phyloP scores from a whole-genome alignment of 2,888 invertebrate species.

The Sycophila texana region DNA sequence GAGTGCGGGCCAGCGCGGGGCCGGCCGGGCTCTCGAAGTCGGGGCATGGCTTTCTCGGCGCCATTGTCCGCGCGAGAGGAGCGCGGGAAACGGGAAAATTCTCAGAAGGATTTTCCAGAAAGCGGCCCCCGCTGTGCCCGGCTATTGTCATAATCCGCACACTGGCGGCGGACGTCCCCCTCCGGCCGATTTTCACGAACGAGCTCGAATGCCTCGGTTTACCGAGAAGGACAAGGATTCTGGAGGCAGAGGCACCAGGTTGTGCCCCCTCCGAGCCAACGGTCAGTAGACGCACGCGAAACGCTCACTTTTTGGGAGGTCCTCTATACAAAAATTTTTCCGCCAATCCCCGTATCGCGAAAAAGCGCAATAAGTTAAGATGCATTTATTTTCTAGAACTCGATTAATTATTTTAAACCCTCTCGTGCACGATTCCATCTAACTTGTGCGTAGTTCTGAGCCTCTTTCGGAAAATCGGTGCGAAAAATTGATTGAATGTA shows the following conservation, averaged over 20 bases:
- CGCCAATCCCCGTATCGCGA: no score
- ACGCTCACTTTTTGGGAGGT: background rate
- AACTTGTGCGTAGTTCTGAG: no score
- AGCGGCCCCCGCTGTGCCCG: conserved; percentile 56
- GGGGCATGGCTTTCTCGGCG: conserved; percentile 38
- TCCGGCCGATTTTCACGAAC: conserved; percentile 33
- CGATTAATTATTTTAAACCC: no score
- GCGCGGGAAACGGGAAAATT: conserved; percentile 65
- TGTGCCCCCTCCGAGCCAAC: background rate
- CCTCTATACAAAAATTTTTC: no score
- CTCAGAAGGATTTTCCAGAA: conserved; percentile 70
- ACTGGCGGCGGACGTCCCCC: conserved; percentile 58
- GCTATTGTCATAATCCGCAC: conserved; percentile 65
- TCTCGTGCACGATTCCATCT: no score
- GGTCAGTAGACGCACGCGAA: background rate
- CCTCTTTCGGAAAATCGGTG: no score
- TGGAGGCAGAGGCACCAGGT: background rate
- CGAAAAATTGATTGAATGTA: no score
- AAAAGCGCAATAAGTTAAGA: no score
- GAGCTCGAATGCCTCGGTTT: conserved; percentile 14
- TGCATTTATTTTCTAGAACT: no score
- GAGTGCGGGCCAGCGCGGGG: conserved; percentile 5
- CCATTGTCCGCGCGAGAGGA: conserved; percentile 52
- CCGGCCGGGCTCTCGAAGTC: conserved; percentile 42
- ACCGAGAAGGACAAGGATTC: conserved; percentile 31